Conservation (phyloP, 2,888 invertebrate genomes). For the Sepiola atlantica region DNA sequence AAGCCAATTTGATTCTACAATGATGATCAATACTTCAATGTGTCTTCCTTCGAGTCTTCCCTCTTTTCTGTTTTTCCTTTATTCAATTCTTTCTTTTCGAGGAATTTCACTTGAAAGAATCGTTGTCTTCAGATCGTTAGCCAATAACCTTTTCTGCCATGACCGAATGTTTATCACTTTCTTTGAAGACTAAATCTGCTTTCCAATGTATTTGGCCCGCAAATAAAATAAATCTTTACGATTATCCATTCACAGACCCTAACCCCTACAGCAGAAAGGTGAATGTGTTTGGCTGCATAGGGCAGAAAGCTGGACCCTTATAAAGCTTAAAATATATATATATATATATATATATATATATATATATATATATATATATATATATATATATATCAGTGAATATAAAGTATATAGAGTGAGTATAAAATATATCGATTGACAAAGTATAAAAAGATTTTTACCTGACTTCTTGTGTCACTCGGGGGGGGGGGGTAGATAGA, state of each 20-base stretch:
- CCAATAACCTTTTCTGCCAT: background rate
- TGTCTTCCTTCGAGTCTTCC: no score
- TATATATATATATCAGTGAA: no score
- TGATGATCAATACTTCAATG: no score
- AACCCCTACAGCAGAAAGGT: background rate
- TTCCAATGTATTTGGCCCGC: background rate
- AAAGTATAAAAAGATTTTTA: background rate
- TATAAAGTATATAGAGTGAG: background rate
- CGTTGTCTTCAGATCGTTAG: background rate
- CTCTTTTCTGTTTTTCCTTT: no score
- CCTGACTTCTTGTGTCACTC: background rate
- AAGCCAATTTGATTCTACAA: no score
- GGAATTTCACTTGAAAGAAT: background rate
- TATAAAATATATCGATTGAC: background rate
- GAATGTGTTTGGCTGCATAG: background rate
- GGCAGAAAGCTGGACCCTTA: no score
- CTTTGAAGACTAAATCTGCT: background rate
- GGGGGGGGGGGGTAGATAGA: no score
- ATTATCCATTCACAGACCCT: background rate
- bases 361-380: no score
- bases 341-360: no score
- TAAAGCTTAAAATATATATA: background rate
- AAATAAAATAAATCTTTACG: background rate
- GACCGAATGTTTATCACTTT: background rate
- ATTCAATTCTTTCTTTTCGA: background rate